Base-by-base conservation (phyloP, 2,888 invertebrate genomes). In the Apoda limacodes region DNA sequence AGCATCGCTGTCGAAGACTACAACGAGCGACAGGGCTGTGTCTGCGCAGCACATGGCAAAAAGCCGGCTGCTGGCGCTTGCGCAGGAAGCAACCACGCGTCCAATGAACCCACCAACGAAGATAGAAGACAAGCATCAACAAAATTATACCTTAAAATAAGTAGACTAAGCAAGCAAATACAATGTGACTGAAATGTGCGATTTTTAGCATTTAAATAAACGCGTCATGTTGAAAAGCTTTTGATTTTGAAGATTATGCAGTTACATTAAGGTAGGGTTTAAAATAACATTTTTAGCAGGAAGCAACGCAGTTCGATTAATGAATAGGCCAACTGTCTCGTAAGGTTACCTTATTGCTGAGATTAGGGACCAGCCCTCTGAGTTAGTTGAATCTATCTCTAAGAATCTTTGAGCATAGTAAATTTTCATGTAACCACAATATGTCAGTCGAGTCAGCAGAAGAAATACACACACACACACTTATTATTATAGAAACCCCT, bases 181-280 rank as follows among this genome's bases (percentile, higher is more conserved):
- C 13, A 26, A 25, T 21, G 26, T 10, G 22, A 22, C n/a, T 10
- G 5, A 9, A 10, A 32, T 22, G 29, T 48, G 43, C 37, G 40
- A 50, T 42, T 54, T 51, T 55, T 51, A 59, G 56, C 55, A 60
- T 64, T 60, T 65, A 67, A 70, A 57, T 59, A 68, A 66, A 70
- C 68, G 58, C 55, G 68, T 66, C 61, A 59, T 40, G 31, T 28
- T 25, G 14, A 13, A 20, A 14, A 15, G 26, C 34, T 34, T 35
- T 37, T 22, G 22, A 51, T 50, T 48, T 42, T 46, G 31, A 30
- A 38, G 32, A 39, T 39, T 49, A 35, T 22, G 2, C 1, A 2
- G 3, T 24, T 13, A 7, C 5, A 6, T 9, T 51, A 52, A 32
- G 34, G 52, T 50, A 28, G 6, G 12, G 34, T 51, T 50, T 56